Percentiles rank a stretch among this genome's conserved stretches.
Evolutionary conservation across 2,888 invertebrate genomes (phyloP).

Genomic region (Lepidochrysops patricia): DNA sequence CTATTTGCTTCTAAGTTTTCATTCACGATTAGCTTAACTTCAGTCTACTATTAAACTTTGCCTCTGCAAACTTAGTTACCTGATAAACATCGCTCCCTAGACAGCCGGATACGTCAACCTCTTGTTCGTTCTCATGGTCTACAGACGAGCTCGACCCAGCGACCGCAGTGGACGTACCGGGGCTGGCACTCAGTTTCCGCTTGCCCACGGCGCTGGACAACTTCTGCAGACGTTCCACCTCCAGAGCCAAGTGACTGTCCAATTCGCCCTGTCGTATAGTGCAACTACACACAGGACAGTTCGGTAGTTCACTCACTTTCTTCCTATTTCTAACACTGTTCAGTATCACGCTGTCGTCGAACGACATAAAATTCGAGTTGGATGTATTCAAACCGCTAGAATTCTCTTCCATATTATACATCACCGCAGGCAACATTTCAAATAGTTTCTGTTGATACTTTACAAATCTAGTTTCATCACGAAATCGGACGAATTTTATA

Average conservation of each 20-base stretch:
- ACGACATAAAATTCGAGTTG: slow-evolving; percentile 32
- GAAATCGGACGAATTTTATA: slow-evolving; percentile 35
- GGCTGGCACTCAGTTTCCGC: slow-evolving; percentile 49
- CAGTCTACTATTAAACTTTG: too few species aligned
- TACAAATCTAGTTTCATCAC: slow-evolving; percentile 63
- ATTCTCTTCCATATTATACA: slow-evolving; percentile 64
- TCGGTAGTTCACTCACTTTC: slow-evolving; percentile 79
- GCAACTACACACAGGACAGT: slow-evolving; percentile 92
- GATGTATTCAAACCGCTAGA: slow-evolving; percentile 38
- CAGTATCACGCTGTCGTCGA: slow-evolving; percentile 59
- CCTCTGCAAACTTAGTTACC: slow-evolving; percentile 35
- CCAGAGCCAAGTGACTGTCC: slow-evolving; percentile 86
- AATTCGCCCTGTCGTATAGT: slow-evolving; percentile 88
- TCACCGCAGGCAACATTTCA: slow-evolving; percentile 64
- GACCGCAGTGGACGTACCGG: slow-evolving; percentile 33
- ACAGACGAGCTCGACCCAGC: slow-evolving; percentile 44
- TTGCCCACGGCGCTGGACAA: slow-evolving; percentile 46
- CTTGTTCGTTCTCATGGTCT: slow-evolving; percentile 39
- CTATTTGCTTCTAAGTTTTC: too few species aligned
- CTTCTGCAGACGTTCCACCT: slow-evolving; percentile 74
- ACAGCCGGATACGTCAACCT: slow-evolving; percentile 56
- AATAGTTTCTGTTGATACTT: slow-evolving; percentile 36
- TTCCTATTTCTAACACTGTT: slow-evolving; percentile 73
- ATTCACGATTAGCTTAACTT: too few species aligned
- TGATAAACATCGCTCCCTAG: slow-evolving; percentile 64